These are phyloP conservation scores for Crotalus viridis DNA, from an alignment of 2,113 vertebrate genomes.

Conservation along the genomic window DNA sequence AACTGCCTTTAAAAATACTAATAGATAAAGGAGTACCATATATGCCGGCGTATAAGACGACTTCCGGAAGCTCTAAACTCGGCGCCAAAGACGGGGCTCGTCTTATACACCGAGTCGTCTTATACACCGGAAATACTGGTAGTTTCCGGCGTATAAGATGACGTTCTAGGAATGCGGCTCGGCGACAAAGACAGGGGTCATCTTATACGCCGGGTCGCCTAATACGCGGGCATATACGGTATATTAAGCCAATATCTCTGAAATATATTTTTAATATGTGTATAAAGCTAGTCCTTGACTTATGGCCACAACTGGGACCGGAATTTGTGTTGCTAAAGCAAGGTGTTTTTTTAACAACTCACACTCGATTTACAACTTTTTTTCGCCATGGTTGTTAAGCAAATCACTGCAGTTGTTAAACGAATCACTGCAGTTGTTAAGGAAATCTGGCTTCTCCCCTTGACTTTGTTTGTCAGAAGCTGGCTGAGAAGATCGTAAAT, in stretches of 20 bases:
- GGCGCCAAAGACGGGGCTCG: no score
- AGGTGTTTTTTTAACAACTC: not conserved
- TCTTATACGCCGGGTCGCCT: no score
- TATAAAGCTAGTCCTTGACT: not conserved
- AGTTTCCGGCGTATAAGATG: no score
- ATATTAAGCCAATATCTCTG: not conserved
- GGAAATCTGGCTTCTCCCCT: not conserved
- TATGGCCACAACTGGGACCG: not conserved
- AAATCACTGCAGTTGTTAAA: not conserved
- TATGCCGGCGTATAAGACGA: no score
- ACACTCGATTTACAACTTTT: not conserved
- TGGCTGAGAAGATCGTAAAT: not conserved
- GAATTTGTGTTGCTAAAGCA: not conserved
- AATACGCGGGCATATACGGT: not conserved
- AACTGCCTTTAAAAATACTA: constrained; percentile 39
- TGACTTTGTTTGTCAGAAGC: not conserved
- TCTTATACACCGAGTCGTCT: no score
- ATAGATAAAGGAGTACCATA: not conserved
- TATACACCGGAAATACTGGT: no score
- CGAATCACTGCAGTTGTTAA: not conserved
- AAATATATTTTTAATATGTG: constrained; percentile 25
- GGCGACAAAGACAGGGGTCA: no score
- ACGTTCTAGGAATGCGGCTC: no score
- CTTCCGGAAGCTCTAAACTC: no score
- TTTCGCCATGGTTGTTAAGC: not conserved